Base-by-base conservation (phyloP, 2,113 vertebrate species). In the Hyperoodon ampullatus region DNA sequence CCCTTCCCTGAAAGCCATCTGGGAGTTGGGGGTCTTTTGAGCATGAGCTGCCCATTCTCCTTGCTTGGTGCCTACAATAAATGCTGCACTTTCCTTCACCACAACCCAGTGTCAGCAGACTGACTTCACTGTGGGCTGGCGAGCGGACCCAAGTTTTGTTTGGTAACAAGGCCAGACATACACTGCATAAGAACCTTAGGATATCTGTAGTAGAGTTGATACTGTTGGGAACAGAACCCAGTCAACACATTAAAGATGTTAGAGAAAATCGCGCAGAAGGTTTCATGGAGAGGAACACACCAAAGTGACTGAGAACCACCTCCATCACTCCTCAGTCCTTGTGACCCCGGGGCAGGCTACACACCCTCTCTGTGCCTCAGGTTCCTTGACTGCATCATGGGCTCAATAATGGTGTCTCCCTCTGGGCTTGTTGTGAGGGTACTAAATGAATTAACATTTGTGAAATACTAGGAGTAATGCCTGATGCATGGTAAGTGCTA, bases 381-480 rank as follows among this genome's bases (percentile, higher is more conserved):
- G 39, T 68, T 74, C 65, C 50, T 81, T 55, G 24, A n/a, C 35
- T 87, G 68, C 44, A 88, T 50, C 2, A 53, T 14, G 63, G 21
- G 35, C 30, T 65, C 11, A 55, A 8, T 71, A 39, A 65, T 23
- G 11, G 28, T 28, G 10, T 7, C 33, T 68, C 23, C 60, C 11
- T 0, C 33, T 2, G 47, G 24, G 66, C 30, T 30, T 88, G 75
- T 61, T 60, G 28, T 53, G 58, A 94, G 53, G 19, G 4, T 47
- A n/a, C 83, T 47, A 93, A 89, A 75, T 83, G 10, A 75, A 58
- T 87, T 94, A 50, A 30, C 47, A 82, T 42, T 77, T 58, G 3
- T 35, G 11, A 89, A 75, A 16, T 8, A 61, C 10, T 55, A 82
- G 4, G 47, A 78, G 70, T 35, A 42, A 93, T 60, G 6, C 1